These are phyloP conservation scores for Xiphorhynchus erythropygius DNA, from an alignment of 2,797 vertebrate genomes.

Conservation along the genomic window DNA sequence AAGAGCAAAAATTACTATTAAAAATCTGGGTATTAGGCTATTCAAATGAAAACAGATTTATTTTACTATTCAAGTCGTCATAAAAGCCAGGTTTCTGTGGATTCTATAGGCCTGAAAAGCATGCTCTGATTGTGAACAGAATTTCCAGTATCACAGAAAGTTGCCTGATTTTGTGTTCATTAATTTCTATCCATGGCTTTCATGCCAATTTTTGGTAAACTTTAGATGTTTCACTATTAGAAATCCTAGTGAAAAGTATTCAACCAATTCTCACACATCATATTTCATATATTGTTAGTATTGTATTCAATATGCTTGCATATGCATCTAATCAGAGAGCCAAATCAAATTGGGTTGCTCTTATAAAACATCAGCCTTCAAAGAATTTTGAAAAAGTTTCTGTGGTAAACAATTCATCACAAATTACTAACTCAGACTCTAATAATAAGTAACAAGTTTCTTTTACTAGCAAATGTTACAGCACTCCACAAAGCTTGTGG, in stretches of 20 bases:
- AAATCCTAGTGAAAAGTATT: not conserved
- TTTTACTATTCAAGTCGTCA: not conserved
- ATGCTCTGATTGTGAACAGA: not conserved
- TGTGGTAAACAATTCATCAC: not conserved
- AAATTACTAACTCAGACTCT: not conserved
- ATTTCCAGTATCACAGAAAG: not conserved
- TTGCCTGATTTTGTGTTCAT: not conserved
- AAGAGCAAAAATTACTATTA: not conserved
- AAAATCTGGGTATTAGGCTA: not conserved
- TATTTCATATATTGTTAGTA: not conserved
- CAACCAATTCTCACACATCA: not conserved
- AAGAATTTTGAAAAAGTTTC: not conserved
- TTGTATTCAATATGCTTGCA: not conserved
- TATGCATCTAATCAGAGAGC: not conserved
- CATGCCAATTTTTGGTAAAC: not conserved
- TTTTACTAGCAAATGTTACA: not conserved
- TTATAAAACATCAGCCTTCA: not conserved
- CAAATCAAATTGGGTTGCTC: not conserved
- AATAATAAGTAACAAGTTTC: not conserved
- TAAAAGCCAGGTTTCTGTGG: not conserved
- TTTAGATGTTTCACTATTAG: not conserved
- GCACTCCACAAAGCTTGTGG: not conserved
- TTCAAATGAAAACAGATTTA: slow-evolving; percentile 24
- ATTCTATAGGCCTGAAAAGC: not conserved
- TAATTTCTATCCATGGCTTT: not conserved